These are phyloP conservation scores for Timandra comae DNA, from an alignment of 2,888 invertebrate genomes.

Conservation along the genomic window DNA sequence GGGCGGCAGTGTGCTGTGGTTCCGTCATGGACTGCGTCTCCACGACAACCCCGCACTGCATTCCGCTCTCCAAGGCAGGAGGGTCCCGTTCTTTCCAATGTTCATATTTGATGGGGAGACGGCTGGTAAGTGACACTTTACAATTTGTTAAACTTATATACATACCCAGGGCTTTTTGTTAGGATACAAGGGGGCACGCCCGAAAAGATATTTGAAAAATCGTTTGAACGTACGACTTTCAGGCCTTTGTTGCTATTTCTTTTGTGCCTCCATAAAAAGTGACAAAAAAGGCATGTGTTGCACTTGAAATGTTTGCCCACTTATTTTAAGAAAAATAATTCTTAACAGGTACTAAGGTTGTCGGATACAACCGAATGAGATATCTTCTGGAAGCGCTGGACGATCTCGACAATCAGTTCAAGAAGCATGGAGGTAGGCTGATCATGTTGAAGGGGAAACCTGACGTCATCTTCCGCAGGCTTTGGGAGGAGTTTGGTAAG, in stretches of 20 bases:
- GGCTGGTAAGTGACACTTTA: conserved; percentile 76
- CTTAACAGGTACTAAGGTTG: conserved; percentile 76
- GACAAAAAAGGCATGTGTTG: too few relatives aligned
- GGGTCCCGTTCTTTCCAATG: conserved; percentile 75
- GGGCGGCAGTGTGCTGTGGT: conserved; percentile 80
- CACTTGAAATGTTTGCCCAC: too few relatives aligned
- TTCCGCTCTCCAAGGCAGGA: conserved; percentile 63
- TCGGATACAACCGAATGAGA: conserved; percentile 81
- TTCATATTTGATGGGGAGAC: conserved; percentile 87
- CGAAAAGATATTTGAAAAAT: too few relatives aligned
- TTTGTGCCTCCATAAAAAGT: too few relatives aligned
- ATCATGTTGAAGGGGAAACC: conserved; percentile 80
- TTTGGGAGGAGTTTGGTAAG: conserved; percentile 77
- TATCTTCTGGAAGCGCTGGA: conserved; percentile 81
- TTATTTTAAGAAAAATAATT: too few relatives aligned
- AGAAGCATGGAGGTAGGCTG: conserved; percentile 73
- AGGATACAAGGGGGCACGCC: too few relatives aligned
- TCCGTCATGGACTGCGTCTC: conserved; percentile 81
- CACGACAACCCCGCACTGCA: conserved; percentile 83
- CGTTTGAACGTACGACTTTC: too few relatives aligned
- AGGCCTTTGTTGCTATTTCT: too few relatives aligned
- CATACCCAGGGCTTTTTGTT: too few relatives aligned
- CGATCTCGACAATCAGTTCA: conserved; percentile 79
- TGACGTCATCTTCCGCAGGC: conserved; percentile 67
- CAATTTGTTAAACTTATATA: too few relatives aligned